Percentiles rank a stretch among this genome's conserved stretches.
Evolutionary conservation across 2,888 invertebrate species (phyloP).

Genomic region (Chrysina gloriosa): DNA sequence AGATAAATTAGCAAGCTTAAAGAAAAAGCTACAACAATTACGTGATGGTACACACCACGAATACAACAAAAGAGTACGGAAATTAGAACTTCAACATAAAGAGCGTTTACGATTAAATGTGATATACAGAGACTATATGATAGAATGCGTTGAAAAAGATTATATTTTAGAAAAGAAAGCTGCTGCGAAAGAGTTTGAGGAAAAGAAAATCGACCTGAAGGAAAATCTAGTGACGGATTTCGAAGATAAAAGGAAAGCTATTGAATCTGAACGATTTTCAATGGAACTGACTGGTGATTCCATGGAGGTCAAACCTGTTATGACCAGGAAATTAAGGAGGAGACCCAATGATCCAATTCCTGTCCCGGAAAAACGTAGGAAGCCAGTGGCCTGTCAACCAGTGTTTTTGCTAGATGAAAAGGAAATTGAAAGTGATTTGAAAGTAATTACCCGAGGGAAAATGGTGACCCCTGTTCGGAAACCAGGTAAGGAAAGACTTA

Average conservation of each 20-base stretch:
- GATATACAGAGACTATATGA: constrained; percentile 82
- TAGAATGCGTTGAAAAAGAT: constrained; percentile 89
- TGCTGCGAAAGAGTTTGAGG: constrained; percentile 92
- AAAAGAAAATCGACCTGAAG: constrained; percentile 90
- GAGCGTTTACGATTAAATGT: constrained; percentile 84
- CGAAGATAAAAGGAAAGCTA: constrained; percentile 90
- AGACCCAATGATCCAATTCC: constrained; percentile 95
- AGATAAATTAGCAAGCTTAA: constrained; percentile 88
- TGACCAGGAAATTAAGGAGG: constrained; percentile 91
- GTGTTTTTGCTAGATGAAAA: constrained; percentile 89
- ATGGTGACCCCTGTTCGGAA: constrained; percentile 68
- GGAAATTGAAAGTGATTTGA: constrained; percentile 88
- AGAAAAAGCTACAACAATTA: constrained; percentile 89
- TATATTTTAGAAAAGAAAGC: constrained; percentile 89
- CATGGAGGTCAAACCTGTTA: constrained; percentile 93
- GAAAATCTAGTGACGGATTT: constrained; percentile 91
- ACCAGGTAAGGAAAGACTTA: constrained; percentile 67
- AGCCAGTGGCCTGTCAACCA: constrained; percentile 86
- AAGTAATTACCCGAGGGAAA: constrained; percentile 77
- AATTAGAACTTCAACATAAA: constrained; percentile 83
- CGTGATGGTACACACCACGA: constrained; percentile 89
- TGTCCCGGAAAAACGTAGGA: constrained; percentile 86
- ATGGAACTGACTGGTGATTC: constrained; percentile 93
- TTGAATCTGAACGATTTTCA: constrained; percentile 86
- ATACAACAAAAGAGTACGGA: constrained; percentile 82